Conservation (phyloP, 2,113 vertebrate genomes). For the Danionella cerebrum region DNA sequence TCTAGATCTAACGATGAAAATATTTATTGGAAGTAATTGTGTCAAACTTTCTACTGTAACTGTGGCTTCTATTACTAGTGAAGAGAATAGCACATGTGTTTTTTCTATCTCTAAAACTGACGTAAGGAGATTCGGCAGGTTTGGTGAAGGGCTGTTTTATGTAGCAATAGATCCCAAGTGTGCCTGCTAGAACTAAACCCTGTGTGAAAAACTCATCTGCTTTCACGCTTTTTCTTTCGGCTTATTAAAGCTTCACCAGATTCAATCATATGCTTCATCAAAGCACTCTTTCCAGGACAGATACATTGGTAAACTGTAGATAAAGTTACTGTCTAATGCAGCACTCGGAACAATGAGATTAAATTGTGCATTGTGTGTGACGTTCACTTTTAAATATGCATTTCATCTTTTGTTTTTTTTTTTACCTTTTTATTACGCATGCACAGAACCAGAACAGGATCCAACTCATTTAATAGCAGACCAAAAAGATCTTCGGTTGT, state of each 20-base stretch:
- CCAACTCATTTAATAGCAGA: no score
- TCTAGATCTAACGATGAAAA: constrained; percentile 33
- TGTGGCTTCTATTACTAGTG: constrained; percentile 22
- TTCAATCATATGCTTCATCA: no score
- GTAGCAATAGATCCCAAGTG: constrained; percentile 75
- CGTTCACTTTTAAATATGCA: no score
- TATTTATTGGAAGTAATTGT: constrained; percentile 35
- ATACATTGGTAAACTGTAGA: no score
- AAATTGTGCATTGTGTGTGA: no score
- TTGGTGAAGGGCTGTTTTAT: constrained; percentile 72
- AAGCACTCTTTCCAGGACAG: no score
- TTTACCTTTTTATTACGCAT: no score
- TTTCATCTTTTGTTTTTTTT: no score
- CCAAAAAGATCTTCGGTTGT: no score
- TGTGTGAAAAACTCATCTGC: constrained; percentile 35
- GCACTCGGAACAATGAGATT: no score
- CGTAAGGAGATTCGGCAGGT: constrained; percentile 52
- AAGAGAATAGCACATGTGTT: constrained; percentile 29
- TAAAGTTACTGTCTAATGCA: no score
- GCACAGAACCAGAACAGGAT: no score
- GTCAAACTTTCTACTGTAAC: constrained; percentile 52
- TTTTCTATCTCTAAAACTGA: constrained; percentile 30
- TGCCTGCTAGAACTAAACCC: constrained; percentile 58
- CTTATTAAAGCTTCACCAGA: neutral
- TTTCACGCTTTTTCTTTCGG: constrained; percentile 34